A percentile compares a stretch with the other conserved stretches of the same genome.
Conservation (phyloP, 2,888 invertebrate genomes). For the Pollenia griseotomentosa region DNA sequence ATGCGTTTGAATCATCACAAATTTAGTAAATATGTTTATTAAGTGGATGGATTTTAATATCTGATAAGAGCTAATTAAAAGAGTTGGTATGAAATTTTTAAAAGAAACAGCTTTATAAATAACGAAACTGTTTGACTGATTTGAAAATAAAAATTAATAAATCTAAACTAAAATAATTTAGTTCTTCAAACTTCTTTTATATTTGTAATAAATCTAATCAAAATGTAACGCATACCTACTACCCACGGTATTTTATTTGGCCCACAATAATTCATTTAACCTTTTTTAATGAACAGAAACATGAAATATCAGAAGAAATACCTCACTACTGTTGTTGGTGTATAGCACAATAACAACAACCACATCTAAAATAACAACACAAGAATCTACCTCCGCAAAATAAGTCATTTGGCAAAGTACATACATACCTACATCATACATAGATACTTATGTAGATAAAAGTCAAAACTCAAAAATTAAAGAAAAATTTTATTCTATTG, state of each 20-base stretch:
- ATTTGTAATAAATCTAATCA: background rate
- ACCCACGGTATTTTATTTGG: slow-evolving; percentile 39
- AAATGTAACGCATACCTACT: slow-evolving; percentile 11
- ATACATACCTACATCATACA: no score
- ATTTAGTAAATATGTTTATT: no score
- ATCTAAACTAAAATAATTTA: no score
- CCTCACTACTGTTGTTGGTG: slow-evolving; percentile 25
- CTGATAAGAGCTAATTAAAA: no score
- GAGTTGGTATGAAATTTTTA: no score
- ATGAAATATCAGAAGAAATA: slow-evolving; percentile 15
- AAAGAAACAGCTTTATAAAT: no score
- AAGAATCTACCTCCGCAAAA: slow-evolving; percentile 51
- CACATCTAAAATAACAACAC: background rate
- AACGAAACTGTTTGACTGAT: no score
- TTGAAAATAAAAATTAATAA: no score
- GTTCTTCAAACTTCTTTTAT: no score
- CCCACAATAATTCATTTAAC: slow-evolving; percentile 34
- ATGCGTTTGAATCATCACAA: no score
- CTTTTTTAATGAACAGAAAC: slow-evolving; percentile 17
- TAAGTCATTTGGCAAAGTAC: slow-evolving; percentile 41
- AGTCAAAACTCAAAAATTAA: background rate
- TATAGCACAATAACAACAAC: slow-evolving; percentile 23
- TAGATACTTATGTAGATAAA: background rate
- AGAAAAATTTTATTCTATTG: slow-evolving; percentile 28
- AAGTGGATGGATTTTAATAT: no score